Evolutionary conservation across 1,140 invertebrate genomes (phyloP), one percentile per base, ranked within the genome.

Genomic region (Cydia pomonella): DNA sequence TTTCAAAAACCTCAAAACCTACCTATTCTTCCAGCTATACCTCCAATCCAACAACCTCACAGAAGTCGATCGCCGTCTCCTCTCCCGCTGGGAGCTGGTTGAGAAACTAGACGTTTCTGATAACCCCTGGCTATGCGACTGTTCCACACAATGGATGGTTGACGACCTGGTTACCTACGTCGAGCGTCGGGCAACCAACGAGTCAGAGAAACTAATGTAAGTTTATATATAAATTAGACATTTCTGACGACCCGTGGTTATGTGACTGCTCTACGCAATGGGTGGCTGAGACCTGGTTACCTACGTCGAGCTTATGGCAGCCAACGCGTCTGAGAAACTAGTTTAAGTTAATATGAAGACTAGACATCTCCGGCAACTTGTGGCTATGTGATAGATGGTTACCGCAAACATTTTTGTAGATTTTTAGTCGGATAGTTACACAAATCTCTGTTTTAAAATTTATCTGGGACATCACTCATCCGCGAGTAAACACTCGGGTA

Each of bases 51-150:
- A 97, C 86, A 94, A 95, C 75, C 82, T 97, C 13, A 88, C 93
- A 3, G 94, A 94, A 77, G 84, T 97, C 23, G 95, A 96, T 64
- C 86, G 87, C 23, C 81, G 91, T 41, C 85, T 97, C 2, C 75
- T 97, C 0, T 89, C 90, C 25, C 92, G 94, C 74, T 97, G 96
- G 96, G 95, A 96, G 78, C 88, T 92, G 23, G 84, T 97, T 12
- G 88, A 94, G 23, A 90, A 93, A 72, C 81, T 97, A 41, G 94
- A 96, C 79, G 91, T 97, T 16, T 92, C 93, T 47, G 94, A 94
- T 72, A 97, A 97, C 86, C 94, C 95, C 1, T 97, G 95, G 95
- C 90, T 94, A 33, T 97, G 97, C 82, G 96, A 97, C 86, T 96
- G 95, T 80, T 93, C 95, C 62, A 97, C 96, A 79, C 95, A 96